Base-by-base conservation (phyloP, 2,888 invertebrate species). In the Eilema sororculum region DNA sequence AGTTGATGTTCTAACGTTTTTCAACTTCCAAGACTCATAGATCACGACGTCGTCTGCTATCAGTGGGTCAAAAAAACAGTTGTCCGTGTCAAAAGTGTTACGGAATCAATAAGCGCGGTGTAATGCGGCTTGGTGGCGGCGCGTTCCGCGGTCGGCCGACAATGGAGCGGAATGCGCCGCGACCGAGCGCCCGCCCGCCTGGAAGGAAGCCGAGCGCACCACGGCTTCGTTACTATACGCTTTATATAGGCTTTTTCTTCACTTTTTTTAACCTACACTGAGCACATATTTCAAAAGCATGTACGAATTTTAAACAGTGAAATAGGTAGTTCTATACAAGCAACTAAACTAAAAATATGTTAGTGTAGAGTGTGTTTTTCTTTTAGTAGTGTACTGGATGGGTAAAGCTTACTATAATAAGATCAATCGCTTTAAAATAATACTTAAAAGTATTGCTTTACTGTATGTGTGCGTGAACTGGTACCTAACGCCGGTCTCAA, bases 121-220 rank as follows among this genome's bases (percentile, higher is more conserved):
- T 89, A 87, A 88, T 87, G 83, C 79, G 82, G 79, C 80, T 85
- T 84, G 87, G 87, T 86, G 81, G 84, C 81, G 84, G 84, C 88
- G 86, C 87, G 87, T 71, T 74, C 70, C 77, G 78, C 72, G 77
- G 86, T 80, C 76, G 77, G 33, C 41, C 76, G 78, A 91, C 92
- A 92, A 91, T 87, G 82, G 83, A 65, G 25, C 71, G 89, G 93
- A 93, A 93, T 93, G 91, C 80, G 81, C 84, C 84, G 82, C 72
- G 81, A 78, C 83, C 72, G 83, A 87, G 85, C 84, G 86, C 79
- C 77, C 86, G 87, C 85, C 88, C 86, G 84, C 88, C 87, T 84
- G 84, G 84, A 83, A 83, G 82, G 73, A 73, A 77, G 64, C 66
- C 73, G 76, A 75, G 74, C 76, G 70, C 79, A 74, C 68, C 75